phyloP scores from a whole-genome alignment of 2,888 invertebrate species.

The Smittia sp. region DNA sequence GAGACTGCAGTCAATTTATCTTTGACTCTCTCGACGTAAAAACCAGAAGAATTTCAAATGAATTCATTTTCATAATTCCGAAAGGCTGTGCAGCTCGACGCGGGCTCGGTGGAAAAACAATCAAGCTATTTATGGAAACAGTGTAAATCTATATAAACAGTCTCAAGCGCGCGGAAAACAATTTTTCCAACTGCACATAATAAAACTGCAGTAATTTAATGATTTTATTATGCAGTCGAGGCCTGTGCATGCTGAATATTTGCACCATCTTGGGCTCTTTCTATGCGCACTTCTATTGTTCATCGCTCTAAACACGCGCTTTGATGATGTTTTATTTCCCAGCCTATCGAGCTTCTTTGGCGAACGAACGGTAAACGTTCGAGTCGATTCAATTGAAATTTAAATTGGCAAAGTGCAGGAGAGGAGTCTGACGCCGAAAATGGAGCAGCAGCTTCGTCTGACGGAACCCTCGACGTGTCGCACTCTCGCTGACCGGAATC shows the following conservation, averaged over 20 bases:
- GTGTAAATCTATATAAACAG: constrained; percentile 14
- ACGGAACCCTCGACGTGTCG: too few relatives aligned
- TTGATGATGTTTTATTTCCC: background rate
- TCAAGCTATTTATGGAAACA: constrained; percentile 15
- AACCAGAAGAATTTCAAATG: constrained; percentile 22
- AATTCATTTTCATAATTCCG: constrained; percentile 20
- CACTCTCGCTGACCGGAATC: background rate
- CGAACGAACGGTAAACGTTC: constrained; percentile 4
- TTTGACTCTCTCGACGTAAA: background rate
- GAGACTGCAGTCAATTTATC: constrained; percentile 8
- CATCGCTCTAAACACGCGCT: constrained; percentile 3
- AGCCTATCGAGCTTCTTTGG: background rate
- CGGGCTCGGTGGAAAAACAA: background rate
- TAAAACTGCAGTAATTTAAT: constrained; percentile 18
- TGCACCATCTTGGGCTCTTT: constrained; percentile 2
- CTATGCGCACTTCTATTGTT: constrained; percentile 15
- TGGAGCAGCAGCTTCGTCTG: background rate
- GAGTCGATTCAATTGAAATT: background rate
- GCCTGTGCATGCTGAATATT: background rate
- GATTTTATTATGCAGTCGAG: constrained; percentile 22
- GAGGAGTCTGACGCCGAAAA: background rate
- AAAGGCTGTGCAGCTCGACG: background rate
- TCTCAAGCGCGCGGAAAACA: background rate
- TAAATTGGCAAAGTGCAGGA: constrained; percentile 2
- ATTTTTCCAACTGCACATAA: constrained; percentile 25